phyloP scores from a whole-genome alignment of 2,888 invertebrate genomes.

The Lasioglossum zephyrum region DNA sequence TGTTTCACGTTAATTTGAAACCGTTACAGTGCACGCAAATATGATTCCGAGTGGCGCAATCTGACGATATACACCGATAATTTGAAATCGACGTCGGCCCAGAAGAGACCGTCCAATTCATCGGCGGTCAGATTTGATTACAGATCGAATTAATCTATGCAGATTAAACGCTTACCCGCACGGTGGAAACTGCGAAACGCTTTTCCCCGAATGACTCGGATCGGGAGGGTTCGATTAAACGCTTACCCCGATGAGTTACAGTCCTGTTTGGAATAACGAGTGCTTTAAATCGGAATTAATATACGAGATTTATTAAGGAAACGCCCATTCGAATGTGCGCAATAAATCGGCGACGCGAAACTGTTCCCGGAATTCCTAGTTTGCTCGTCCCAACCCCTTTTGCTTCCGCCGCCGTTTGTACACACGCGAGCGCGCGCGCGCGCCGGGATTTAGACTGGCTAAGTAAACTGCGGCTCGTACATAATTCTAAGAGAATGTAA shows the following conservation, averaged over 20 bases:
- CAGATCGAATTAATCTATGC: conserved; percentile 62
- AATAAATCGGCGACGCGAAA: conserved; percentile 52
- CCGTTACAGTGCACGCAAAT: conserved; percentile 5
- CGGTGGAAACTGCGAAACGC: conserved; percentile 45
- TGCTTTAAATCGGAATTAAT: conserved; percentile 66
- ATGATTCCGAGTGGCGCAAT: conserved; percentile 25
- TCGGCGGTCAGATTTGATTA: conserved; percentile 60
- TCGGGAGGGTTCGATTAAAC: conserved; percentile 50
- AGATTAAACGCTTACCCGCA: conserved; percentile 55
- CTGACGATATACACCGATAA: conserved; percentile 41
- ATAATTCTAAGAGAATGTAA: conserved; percentile 72
- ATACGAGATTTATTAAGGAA: conserved; percentile 56
- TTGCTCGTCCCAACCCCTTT: conserved; percentile 10
- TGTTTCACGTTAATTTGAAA: conserved; percentile 5
- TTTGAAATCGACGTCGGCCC: conserved; percentile 43
- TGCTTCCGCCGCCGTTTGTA: conserved; percentile 1
- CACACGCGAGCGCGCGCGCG: conserved; percentile 39
- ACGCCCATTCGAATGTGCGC: conserved; percentile 35
- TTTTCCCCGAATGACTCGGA: conserved; percentile 48
- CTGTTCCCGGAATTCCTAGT: conserved; percentile 35
- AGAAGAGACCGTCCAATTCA: conserved; percentile 50
- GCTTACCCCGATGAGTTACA: conserved; percentile 46
- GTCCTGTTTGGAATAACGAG: conserved; percentile 52
- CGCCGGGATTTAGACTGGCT: conserved; percentile 71
- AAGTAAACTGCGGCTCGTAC: conserved; percentile 70